phyloP scores from a whole-genome alignment of 23 tunicate species.

The Styela plicata region DNA sequence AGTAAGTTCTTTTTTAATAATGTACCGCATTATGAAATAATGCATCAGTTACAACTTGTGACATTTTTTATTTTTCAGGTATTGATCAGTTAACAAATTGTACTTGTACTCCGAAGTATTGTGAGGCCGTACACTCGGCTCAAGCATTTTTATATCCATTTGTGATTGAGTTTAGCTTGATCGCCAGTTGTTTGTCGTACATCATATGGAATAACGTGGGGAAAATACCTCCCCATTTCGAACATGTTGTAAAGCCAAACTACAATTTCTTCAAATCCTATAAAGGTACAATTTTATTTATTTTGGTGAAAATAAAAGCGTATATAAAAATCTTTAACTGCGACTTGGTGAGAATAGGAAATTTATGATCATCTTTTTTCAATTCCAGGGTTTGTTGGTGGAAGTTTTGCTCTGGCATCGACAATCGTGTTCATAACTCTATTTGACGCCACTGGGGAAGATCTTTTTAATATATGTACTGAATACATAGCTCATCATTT shows the following conservation, averaged over 20 bases:
- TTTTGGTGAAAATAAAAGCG: too few species aligned
- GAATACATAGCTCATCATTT: neutral
- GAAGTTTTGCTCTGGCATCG: neutral
- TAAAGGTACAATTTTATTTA: neutral
- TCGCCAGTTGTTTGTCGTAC: neutral
- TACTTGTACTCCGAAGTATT: neutral
- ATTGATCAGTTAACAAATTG: neutral
- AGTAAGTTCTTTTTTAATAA: too few species aligned
- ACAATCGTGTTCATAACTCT: neutral
- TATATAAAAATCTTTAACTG: too few species aligned
- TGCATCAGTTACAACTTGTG: too few species aligned
- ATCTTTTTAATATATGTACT: neutral
- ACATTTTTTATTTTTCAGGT: neutral
- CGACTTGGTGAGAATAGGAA: too few species aligned
- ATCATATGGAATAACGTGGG: slow-evolving; percentile 3
- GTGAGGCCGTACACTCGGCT: neutral
- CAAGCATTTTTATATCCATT: slow-evolving; percentile 1
- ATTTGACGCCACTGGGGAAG: neutral
- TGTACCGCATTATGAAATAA: too few species aligned
- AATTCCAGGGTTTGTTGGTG: neutral
- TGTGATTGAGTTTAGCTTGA: neutral
- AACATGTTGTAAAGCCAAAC: neutral
- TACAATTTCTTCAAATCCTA: neutral
- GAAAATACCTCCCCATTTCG: neutral
- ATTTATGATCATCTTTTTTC: slow-evolving; percentile 3